These are phyloP conservation scores for Thelaira solivaga DNA, from an alignment of 2,888 invertebrate genomes.

Conservation along the genomic window DNA sequence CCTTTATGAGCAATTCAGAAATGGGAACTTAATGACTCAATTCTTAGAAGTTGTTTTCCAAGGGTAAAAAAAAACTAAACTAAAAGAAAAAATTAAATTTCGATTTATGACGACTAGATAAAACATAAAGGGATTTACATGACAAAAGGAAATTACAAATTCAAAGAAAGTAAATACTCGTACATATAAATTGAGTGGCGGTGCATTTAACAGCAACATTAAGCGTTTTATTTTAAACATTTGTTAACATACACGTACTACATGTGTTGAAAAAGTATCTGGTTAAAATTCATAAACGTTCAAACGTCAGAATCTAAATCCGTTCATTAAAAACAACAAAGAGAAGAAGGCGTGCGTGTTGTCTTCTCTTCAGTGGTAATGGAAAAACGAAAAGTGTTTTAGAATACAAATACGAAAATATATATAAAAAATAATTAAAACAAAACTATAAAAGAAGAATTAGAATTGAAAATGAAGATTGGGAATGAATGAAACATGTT, in stretches of 20 bases:
- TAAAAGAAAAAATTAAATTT: too few relatives aligned
- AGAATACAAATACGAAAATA: background rate
- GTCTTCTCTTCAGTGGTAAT: background rate
- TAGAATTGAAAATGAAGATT: background rate
- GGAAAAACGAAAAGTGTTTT: background rate
- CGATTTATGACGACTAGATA: too few relatives aligned
- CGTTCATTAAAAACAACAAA: slow-evolving; percentile 17
- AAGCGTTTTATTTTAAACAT: background rate
- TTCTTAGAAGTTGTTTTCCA: too few relatives aligned
- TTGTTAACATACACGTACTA: background rate
- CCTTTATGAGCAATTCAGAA: too few relatives aligned
- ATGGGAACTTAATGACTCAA: too few relatives aligned
- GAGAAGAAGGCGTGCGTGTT: background rate
- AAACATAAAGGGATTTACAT: too few relatives aligned
- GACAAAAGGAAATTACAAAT: too few relatives aligned
- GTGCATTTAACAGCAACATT: too few relatives aligned
- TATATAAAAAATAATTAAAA: background rate
- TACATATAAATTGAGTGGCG: too few relatives aligned
- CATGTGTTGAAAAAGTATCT: background rate
- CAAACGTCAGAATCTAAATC: slow-evolving; percentile 12
- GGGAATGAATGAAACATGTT: slow-evolving; percentile 11
- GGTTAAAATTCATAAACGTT: slow-evolving; percentile 14
- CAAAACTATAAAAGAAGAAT: background rate
- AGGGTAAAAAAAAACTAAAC: too few relatives aligned
- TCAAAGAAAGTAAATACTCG: too few relatives aligned